A percentile compares a stretch with the other conserved stretches of the same genome.
These are phyloP conservation scores for Pelochelys cantorii DNA, from an alignment of 2,797 vertebrate genomes.

Conservation along the genomic window DNA sequence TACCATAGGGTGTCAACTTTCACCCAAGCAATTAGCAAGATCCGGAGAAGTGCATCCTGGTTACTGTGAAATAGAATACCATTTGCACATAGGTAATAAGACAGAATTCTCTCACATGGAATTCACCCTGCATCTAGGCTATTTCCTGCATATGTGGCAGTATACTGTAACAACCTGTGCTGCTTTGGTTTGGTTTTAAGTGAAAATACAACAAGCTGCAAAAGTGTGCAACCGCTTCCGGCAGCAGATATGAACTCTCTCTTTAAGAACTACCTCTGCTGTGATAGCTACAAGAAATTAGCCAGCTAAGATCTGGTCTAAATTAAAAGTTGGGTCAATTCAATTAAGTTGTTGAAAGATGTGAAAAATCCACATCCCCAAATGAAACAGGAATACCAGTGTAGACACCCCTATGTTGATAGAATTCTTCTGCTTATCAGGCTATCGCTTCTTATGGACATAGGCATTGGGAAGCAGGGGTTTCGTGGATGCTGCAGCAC, in stretches of 20 bases:
- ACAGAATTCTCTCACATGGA: background rate
- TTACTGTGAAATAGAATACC: background rate
- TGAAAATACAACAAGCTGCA: background rate
- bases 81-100: background rate
- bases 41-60: background rate
- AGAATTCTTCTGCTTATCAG: background rate
- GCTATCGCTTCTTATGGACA: background rate
- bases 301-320: background rate
- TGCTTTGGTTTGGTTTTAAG: background rate
- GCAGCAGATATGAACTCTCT: background rate
- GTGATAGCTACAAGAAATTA: background rate
- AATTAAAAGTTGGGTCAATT: background rate
- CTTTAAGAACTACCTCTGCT: background rate
- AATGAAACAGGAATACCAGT: background rate
- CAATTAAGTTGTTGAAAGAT: background rate
- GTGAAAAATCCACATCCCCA: background rate
- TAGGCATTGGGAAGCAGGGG: no score
- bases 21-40: background rate
- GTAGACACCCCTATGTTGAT: background rate
- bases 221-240: background rate
- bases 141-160: rapidly evolving
- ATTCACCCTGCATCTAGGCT: background rate
- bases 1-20: background rate
- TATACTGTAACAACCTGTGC: rapidly evolving
- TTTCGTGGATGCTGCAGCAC: no score